These are phyloP conservation scores for Pseudococcus longispinus DNA, from an alignment of 2,888 invertebrate genomes.

Conservation along the genomic window DNA sequence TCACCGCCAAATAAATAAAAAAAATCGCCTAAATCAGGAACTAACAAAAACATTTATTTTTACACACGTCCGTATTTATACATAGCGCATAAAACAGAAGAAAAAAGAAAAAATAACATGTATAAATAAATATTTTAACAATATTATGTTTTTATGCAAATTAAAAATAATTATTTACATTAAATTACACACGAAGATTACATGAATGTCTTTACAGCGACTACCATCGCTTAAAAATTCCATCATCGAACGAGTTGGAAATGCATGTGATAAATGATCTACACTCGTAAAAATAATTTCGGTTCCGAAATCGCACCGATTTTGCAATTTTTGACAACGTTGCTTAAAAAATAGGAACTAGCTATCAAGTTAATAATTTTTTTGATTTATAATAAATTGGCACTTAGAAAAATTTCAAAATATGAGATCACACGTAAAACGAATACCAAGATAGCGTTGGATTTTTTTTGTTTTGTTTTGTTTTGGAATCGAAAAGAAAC, in stretches of 20 bases:
- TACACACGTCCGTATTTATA: conserved; percentile 49
- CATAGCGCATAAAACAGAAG: conserved; percentile 47
- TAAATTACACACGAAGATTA: conserved; percentile 34
- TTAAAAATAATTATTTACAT: conserved; percentile 43
- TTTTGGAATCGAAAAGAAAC: neutral
- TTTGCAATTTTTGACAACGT: neutral
- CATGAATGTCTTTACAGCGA: conserved; percentile 6
- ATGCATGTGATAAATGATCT: conserved; percentile 48
- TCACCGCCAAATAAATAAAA: too few relatives aligned
- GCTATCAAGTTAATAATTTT: neutral
- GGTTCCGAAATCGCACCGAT: neutral
- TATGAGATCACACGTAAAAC: neutral
- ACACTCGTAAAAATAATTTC: neutral
- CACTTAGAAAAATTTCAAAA: conserved; percentile 29
- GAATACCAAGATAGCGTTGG: neutral
- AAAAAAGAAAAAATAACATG: conserved; percentile 48
- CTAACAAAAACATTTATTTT: conserved; percentile 57
- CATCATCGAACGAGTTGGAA: conserved; percentile 14
- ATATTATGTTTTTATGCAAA: neutral
- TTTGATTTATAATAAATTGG: conserved; percentile 29
- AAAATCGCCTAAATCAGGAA: conserved; percentile 31
- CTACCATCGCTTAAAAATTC: neutral
- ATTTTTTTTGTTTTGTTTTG: neutral
- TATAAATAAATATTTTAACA: conserved; percentile 49
- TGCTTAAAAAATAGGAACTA: conserved; percentile 41